Evolutionary conservation across 2,797 vertebrate species (phyloP).

Genomic region (Anguilla pacifica): DNA sequence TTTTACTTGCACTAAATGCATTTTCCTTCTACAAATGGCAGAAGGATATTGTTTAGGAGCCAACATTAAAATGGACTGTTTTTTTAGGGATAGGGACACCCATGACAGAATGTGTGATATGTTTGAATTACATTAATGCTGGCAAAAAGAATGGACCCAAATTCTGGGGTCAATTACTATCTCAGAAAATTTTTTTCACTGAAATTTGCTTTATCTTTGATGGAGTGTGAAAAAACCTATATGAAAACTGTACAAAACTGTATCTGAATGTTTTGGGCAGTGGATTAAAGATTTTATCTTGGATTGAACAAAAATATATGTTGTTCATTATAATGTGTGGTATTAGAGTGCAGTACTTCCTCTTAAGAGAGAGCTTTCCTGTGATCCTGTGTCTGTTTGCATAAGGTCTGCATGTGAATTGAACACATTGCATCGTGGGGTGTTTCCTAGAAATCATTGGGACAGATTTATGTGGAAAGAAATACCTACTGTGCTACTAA

Average conservation of each 20-base stretch:
- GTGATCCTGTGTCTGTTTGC: background rate
- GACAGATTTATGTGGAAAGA: background rate
- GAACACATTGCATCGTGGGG: background rate
- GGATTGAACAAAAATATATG: background rate
- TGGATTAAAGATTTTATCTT: no score
- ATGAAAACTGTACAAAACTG: no score
- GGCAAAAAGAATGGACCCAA: background rate
- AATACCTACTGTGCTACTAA: slow-evolving; percentile 3
- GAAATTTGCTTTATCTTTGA: no score
- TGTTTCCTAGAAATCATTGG: background rate
- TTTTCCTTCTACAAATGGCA: background rate
- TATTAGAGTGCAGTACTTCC: background rate
- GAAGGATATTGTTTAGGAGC: background rate
- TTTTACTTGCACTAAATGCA: background rate
- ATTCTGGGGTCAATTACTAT: background rate
- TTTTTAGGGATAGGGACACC: background rate
- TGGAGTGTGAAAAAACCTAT: no score
- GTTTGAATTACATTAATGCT: no score
- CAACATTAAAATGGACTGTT: background rate
- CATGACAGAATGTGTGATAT: no score
- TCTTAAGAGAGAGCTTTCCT: background rate
- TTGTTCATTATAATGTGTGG: background rate
- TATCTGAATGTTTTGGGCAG: no score
- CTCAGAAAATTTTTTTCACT: no score
- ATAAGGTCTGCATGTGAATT: background rate